Percentiles rank a stretch among this genome's conserved stretches.
Conservation (phyloP, 2,797 vertebrate species). For the Menidia menidia region DNA sequence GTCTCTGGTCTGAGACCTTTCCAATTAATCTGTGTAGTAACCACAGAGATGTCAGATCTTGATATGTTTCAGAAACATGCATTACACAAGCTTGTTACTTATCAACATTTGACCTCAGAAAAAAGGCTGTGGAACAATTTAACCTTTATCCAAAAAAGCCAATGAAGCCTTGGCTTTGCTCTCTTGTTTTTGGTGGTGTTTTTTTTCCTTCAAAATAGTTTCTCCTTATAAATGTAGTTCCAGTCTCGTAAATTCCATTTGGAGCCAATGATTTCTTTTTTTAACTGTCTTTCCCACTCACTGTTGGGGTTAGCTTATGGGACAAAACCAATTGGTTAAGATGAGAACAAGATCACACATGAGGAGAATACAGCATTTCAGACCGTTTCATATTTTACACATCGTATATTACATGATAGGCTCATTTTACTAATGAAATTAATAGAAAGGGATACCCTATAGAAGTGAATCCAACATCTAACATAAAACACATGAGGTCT, state of each 20-base stretch:
- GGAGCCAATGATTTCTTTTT: no score
- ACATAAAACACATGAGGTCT: constrained; percentile 6
- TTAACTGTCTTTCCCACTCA: no score
- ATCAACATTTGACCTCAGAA: not conserved
- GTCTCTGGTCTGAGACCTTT: not conserved
- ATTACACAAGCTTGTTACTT: no score
- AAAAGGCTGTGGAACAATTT: not conserved
- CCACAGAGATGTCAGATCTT: not conserved
- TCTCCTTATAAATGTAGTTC: no score
- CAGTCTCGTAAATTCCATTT: no score
- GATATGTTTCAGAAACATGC: not conserved
- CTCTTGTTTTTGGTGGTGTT: no score
- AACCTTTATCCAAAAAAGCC: not conserved
- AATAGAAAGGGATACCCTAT: not conserved
- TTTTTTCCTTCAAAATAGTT: no score
- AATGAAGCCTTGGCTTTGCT: no score
- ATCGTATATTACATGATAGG: no score
- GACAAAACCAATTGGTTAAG: no score
- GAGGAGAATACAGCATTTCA: not conserved
- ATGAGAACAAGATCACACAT: no score
- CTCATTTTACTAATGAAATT: constrained; percentile 1
- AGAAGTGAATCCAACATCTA: constrained; percentile 4
- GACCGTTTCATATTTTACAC: not conserved
- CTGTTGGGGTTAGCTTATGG: no score
- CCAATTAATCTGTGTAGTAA: not conserved